Conservation (phyloP, 2,888 invertebrate species). For the Serrognathus titanus region DNA sequence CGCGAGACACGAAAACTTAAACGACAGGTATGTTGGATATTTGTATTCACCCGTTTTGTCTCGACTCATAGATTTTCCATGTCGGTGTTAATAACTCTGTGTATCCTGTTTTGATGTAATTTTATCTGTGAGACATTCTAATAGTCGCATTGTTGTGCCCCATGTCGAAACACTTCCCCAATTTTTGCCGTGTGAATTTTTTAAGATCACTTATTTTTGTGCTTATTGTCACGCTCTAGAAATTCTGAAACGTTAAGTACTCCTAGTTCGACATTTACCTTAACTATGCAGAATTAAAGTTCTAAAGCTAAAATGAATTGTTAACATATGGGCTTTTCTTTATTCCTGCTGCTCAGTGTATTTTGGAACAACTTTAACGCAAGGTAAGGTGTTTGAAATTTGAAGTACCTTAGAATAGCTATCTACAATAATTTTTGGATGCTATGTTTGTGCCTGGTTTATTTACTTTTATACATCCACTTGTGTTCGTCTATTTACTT, state of each 20-base stretch:
- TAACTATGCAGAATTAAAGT: too few relatives aligned
- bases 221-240: constrained; percentile 23
- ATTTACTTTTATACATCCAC: constrained; percentile 38
- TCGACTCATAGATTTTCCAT: constrained; percentile 33
- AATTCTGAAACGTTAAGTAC: not conserved
- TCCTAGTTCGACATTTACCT: not conserved
- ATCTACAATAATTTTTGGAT: not conserved
- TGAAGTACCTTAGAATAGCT: constrained; percentile 5
- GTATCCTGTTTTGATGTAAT: constrained; percentile 31
- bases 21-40: constrained; percentile 77
- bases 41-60: not conserved
- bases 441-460: constrained; percentile 35
- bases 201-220: constrained; percentile 31
- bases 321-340: constrained; percentile 32
- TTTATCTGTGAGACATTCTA: constrained; percentile 38
- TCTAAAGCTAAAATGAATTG: not conserved
- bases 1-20: constrained; percentile 92
- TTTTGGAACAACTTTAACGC: constrained; percentile 99
- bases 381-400: constrained; percentile 73
- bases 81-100: constrained; percentile 61
- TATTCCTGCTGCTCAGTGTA: constrained; percentile 84
- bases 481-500: constrained; percentile 47
- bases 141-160: constrained; percentile 77
- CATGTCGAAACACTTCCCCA: constrained; percentile 61
- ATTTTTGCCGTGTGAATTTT: constrained; percentile 41